Evolutionary conservation across 2,113 vertebrate species (phyloP), one percentile per base, ranked within the genome.

Genomic region (Mystacornis crossleyi): DNA sequence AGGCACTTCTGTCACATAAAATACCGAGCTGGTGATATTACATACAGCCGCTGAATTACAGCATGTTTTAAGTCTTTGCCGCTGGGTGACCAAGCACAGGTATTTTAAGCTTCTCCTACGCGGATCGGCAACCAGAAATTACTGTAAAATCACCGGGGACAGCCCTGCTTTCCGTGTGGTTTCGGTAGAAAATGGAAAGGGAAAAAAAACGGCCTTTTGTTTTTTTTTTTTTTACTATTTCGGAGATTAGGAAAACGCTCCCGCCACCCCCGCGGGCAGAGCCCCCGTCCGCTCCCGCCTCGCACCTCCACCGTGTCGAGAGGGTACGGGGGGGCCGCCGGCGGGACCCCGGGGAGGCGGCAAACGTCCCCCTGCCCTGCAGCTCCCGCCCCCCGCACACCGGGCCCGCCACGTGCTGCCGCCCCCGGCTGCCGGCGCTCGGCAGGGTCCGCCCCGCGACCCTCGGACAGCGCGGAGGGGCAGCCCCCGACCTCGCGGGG

Each of bases 1-100:
- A 24, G 24, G 23, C 57, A 34, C 20, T 6, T 50, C 23, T 15
- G 19, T 14, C 57, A 19, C n/a, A 19, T 1, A 12, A 5, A 53
- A 5, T 7, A 14, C 24, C 1, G 12, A 24, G 12, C 1, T 4
- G 25, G 6, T 2, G 38, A 14, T 3, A 3, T 12, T 3, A 18
- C 12, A 9, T 0, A 4, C 4, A 20, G 36, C 0, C 25, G 15
- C 20, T 6, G 8, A 55, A 31, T 10, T 12, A 45, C 28, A 36
- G 50, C 40, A 7, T 23, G 2, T 31, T 57, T 61, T 4, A 48
- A 36, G 38, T 10, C 43, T 34, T 4, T 10, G 53, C 57, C 8
- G 14, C 18, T 61, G 6, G 26, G 24, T 51, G n/a, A 50, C 31
- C 66, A 14, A 10, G 19, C 1, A 18, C 17, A 16, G 18, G 1